phyloP scores from a whole-genome alignment of 2,113 vertebrate species.

The Holacanthus passer region DNA sequence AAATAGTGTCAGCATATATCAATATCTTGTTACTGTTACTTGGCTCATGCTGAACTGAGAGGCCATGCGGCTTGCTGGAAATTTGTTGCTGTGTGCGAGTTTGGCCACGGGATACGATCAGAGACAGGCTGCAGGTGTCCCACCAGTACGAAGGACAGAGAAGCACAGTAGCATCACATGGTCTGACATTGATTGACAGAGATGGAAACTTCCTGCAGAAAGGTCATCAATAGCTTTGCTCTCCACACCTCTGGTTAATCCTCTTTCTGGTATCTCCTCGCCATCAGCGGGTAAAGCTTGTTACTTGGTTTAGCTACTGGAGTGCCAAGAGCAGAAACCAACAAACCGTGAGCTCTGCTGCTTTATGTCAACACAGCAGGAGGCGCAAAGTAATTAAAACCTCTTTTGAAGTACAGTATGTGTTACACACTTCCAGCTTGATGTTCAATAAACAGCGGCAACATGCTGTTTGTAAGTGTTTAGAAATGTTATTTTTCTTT shows the following conservation, averaged over 20 bases:
- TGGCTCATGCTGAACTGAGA: constrained; percentile 44
- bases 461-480: neutral
- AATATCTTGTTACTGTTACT: constrained; percentile 67
- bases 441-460: neutral
- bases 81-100: constrained; percentile 58
- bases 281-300: constrained; percentile 3
- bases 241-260: constrained; percentile 47
- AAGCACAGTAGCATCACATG: constrained; percentile 24
- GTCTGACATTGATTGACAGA: constrained; percentile 57
- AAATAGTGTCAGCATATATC: constrained; percentile 53
- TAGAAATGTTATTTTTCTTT: neutral
- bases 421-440: neutral
- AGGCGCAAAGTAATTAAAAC: neutral
- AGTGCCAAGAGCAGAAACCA: constrained; percentile 26
- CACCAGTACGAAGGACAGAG: constrained; percentile 7
- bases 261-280: constrained; percentile 26
- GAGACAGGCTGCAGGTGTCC: constrained; percentile 51
- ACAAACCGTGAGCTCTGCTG: neutral
- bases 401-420: neutral
- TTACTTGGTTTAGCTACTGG: constrained; percentile 15
- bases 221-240: constrained; percentile 54
- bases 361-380: constrained; percentile 16
- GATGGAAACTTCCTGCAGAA: constrained; percentile 50
- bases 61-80: constrained; percentile 49
- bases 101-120: constrained; percentile 53